phyloP scores from a whole-genome alignment of 2,797 vertebrate species.

The Onychomys leucogaster region DNA sequence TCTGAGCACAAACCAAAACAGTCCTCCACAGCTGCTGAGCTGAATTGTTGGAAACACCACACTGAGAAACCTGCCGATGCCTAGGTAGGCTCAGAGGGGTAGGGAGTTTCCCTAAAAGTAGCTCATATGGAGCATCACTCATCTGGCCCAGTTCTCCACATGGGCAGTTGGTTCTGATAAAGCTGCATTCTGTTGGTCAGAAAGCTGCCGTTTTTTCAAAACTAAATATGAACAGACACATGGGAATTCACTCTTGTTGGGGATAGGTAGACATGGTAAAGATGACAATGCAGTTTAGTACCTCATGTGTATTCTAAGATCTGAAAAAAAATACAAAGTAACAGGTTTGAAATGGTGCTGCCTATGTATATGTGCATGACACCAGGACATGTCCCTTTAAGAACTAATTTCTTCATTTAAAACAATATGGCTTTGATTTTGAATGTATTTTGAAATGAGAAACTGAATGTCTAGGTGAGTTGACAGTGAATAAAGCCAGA shows the following conservation, averaged over 20 bases:
- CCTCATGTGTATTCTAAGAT: neutral
- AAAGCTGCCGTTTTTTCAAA: neutral
- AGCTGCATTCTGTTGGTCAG: neutral
- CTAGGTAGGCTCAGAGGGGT: neutral
- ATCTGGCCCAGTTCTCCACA: neutral
- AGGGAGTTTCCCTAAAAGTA: neutral
- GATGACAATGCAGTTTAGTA: neutral
- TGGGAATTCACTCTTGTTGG: neutral
- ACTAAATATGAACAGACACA: neutral
- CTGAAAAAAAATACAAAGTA: neutral
- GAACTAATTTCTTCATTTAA: neutral
- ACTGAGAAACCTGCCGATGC: neutral
- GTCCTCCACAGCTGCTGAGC: neutral
- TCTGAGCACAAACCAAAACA: neutral
- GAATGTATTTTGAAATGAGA: slow-evolving; percentile 21
- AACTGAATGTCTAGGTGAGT: neutral
- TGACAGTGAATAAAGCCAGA: neutral
- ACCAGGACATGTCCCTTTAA: neutral
- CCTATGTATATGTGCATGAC: neutral
- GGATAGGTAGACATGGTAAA: neutral
- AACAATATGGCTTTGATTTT: neutral
- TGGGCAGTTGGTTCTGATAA: neutral
- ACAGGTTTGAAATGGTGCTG: neutral
- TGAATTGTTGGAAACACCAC: neutral
- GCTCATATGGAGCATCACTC: neutral